Conservation (phyloP, 1,140 invertebrate species). For the Drosophila ficusphila region DNA sequence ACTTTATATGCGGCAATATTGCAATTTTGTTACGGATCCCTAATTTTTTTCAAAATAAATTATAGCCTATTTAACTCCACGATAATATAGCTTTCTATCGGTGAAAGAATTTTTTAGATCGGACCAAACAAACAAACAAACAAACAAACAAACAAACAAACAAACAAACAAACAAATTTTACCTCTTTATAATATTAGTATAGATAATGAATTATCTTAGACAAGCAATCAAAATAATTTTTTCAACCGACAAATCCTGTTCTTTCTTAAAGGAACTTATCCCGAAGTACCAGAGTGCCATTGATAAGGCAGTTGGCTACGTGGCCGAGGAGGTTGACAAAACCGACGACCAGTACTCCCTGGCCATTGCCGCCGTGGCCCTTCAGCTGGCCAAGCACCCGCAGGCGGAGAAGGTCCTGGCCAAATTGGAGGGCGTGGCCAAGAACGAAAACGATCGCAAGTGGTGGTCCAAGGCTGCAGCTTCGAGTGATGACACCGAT, state of each 20-base stretch:
- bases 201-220: too few relatives aligned
- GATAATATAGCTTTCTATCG: too few relatives aligned
- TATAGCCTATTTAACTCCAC: too few relatives aligned
- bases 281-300: slow-evolving; percentile 86
- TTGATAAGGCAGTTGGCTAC: slow-evolving; percentile 92
- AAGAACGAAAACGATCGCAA: slow-evolving; percentile 60
- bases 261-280: slow-evolving; percentile 65
- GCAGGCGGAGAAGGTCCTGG: slow-evolving; percentile 52
- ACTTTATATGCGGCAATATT: too few relatives aligned
- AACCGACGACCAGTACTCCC: slow-evolving; percentile 90
- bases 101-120: too few relatives aligned
- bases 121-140: too few relatives aligned
- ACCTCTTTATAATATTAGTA: too few relatives aligned
- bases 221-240: background rate
- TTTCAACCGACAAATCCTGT: background rate
- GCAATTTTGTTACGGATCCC: too few relatives aligned
- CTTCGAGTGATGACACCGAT: slow-evolving; percentile 14
- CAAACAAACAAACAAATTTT: too few relatives aligned
- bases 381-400: slow-evolving; percentile 90
- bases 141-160: too few relatives aligned
- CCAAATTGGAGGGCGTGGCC: slow-evolving; percentile 53
- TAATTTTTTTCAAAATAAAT: too few relatives aligned
- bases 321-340: slow-evolving; percentile 90
- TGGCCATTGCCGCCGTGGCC: slow-evolving; percentile 91
- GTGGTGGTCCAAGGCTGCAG: slow-evolving; percentile 82